Conservation (phyloP, 2,113 vertebrate species). For the Telmatochromis sp. region DNA sequence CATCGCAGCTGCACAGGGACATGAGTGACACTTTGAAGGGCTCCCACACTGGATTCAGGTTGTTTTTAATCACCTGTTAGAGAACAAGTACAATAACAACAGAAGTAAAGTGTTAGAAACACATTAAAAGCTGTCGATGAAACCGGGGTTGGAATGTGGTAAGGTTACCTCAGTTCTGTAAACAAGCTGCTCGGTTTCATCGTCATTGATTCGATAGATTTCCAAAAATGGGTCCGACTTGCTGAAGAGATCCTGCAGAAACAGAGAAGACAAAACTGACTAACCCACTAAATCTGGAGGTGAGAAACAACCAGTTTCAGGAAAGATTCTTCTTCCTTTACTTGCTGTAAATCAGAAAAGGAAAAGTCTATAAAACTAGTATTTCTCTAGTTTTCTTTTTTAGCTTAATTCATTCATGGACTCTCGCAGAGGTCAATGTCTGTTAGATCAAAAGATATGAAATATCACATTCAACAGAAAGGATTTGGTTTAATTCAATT, state of each 20-base stretch:
- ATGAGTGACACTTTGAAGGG: conserved; percentile 92
- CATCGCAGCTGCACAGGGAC: conserved; percentile 90
- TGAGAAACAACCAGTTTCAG: not conserved
- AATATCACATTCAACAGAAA: not conserved
- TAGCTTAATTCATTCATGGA: not conserved
- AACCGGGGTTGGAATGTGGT: not conserved
- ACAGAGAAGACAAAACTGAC: not conserved
- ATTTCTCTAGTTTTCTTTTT: not conserved
- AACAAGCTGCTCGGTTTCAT: conserved; percentile 84
- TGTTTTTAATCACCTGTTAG: conserved; percentile 91
- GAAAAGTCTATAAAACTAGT: not conserved
- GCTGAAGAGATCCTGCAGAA: conserved; percentile 88
- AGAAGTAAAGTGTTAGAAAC: not conserved
- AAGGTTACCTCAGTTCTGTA: conserved; percentile 84
- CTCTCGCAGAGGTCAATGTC: not conserved
- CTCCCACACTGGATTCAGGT: conserved; percentile 92
- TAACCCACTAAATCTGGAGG: not conserved
- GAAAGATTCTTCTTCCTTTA: not conserved
- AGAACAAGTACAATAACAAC: not conserved
- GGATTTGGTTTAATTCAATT: not conserved
- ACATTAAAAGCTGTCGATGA: not conserved
- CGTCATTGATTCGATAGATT: conserved; percentile 83
- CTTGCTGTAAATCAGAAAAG: not conserved
- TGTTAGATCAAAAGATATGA: not conserved
- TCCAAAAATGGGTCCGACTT: conserved; percentile 95